A percentile compares a stretch with the other conserved stretches of the same genome.
These are phyloP conservation scores for Tortricodes alternella DNA, from an alignment of 2,888 invertebrate species.

Conservation along the genomic window DNA sequence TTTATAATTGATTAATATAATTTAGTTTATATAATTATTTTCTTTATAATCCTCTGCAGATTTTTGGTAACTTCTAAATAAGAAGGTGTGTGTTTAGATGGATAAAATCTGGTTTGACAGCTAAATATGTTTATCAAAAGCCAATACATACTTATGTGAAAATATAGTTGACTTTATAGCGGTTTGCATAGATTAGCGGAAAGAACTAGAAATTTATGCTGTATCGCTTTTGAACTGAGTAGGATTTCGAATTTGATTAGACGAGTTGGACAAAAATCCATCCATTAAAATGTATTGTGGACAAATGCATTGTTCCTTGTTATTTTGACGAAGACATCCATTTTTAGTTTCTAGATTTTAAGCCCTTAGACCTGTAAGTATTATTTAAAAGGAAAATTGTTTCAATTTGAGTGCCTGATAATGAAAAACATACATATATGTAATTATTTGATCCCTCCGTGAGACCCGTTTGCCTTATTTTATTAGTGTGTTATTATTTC, in stretches of 20 bases:
- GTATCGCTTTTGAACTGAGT: constrained; percentile 26
- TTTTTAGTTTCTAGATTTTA: constrained; percentile 33
- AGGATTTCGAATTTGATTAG: constrained; percentile 32
- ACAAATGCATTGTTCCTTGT: constrained; percentile 40
- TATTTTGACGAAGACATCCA: constrained; percentile 15
- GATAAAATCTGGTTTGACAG: constrained; percentile 6
- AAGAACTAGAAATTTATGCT: constrained; percentile 18
- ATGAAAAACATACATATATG: constrained; percentile 36
- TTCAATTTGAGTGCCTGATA: constrained; percentile 77
- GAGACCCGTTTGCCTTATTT: constrained; percentile 78
- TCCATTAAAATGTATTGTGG: constrained; percentile 42
- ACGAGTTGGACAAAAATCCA: constrained; percentile 50
- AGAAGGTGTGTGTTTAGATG: neutral
- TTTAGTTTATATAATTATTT: too few species aligned
- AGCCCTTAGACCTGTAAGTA: constrained; percentile 44
- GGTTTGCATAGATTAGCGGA: constrained; percentile 32
- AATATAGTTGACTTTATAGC: neutral
- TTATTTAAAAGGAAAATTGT: constrained; percentile 52
- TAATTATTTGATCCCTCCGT: constrained; percentile 77
- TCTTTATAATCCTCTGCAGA: too few species aligned
- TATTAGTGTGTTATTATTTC: constrained; percentile 65
- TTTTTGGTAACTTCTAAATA: neutral
- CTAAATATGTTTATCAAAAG: constrained; percentile 8
- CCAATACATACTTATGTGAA: neutral
- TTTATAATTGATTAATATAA: too few species aligned